phyloP scores from a whole-genome alignment of 2,113 vertebrate species.

The Micronycteris hirsuta region DNA sequence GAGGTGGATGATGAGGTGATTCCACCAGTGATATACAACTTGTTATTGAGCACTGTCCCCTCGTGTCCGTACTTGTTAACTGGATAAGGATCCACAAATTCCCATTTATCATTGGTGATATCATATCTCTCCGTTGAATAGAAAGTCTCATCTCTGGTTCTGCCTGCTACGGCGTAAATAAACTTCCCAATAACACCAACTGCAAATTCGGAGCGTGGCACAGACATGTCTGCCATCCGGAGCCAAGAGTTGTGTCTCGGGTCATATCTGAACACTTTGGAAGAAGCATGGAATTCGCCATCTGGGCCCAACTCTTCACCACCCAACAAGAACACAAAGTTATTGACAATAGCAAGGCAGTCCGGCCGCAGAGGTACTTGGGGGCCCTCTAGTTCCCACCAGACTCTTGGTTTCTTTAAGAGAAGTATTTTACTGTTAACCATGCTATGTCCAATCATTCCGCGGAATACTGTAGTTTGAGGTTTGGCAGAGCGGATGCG shows the following conservation, averaged over 20 bases:
- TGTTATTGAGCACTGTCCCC: conserved; percentile 94
- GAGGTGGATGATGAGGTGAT: conserved; percentile 99
- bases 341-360: conserved; percentile 97
- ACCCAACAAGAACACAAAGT: conserved; percentile 96
- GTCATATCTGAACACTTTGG: conserved; percentile 98
- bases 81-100: conserved; percentile 98
- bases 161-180: conserved; percentile 96
- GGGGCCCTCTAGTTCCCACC: conserved; percentile 98
- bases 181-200: conserved; percentile 97
- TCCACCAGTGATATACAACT: conserved; percentile 97
- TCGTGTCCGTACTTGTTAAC: conserved; percentile 99
- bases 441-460: conserved; percentile 99
- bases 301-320: conserved; percentile 98
- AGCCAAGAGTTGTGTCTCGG: conserved; percentile 98
- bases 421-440: conserved; percentile 99
- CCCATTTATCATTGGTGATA: conserved; percentile 97
- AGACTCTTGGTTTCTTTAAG: conserved; percentile 95
- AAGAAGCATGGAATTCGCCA: conserved; percentile 98
- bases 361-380: conserved; percentile 97
- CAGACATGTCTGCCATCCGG: conserved; percentile 98
- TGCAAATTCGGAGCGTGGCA: conserved; percentile 97
- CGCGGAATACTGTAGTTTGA: conserved; percentile 97
- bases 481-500: conserved; percentile 96
- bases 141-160: conserved; percentile 97
- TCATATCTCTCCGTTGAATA: conserved; percentile 98